These are phyloP conservation scores for Sinocyclocheilus anophthalmus DNA, from an alignment of 2,113 vertebrate genomes.

Conservation along the genomic window DNA sequence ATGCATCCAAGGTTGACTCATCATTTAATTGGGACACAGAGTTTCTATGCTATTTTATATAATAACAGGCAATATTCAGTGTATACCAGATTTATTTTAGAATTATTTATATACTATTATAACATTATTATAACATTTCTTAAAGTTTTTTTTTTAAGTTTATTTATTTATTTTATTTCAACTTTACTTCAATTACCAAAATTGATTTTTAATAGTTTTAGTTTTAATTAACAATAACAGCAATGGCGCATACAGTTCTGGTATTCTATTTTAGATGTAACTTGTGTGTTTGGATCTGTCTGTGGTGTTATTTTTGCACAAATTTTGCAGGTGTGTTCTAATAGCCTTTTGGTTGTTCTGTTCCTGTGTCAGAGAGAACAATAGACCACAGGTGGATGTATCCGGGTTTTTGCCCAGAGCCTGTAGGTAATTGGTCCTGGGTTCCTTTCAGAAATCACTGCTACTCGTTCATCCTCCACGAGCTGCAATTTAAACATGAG, in stretches of 20 bases:
- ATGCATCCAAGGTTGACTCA: no score
- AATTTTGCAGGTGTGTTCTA: background rate
- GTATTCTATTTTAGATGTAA: background rate
- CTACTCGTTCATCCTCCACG: constrained; percentile 93
- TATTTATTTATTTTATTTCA: background rate
- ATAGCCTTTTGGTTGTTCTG: background rate
- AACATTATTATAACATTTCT: no score
- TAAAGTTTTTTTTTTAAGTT: background rate
- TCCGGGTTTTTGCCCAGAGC: constrained; percentile 84
- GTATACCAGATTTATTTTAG: background rate
- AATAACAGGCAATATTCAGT: background rate
- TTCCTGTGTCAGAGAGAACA: constrained; percentile 59
- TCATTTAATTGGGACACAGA: no score
- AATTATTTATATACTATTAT: background rate
- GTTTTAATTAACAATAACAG: background rate
- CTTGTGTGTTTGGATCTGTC: constrained; percentile 26
- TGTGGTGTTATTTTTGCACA: background rate
- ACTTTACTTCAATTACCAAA: background rate
- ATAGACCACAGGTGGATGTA: constrained; percentile 78
- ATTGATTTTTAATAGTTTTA: background rate
- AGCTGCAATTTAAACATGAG: constrained; percentile 82
- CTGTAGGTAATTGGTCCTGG: constrained; percentile 85
- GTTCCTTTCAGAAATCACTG: constrained; percentile 92
- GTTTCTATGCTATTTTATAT: background rate
- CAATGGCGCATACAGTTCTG: background rate